Conservation (phyloP, 2,113 vertebrate genomes). For the Corythornis vintsioides region DNA sequence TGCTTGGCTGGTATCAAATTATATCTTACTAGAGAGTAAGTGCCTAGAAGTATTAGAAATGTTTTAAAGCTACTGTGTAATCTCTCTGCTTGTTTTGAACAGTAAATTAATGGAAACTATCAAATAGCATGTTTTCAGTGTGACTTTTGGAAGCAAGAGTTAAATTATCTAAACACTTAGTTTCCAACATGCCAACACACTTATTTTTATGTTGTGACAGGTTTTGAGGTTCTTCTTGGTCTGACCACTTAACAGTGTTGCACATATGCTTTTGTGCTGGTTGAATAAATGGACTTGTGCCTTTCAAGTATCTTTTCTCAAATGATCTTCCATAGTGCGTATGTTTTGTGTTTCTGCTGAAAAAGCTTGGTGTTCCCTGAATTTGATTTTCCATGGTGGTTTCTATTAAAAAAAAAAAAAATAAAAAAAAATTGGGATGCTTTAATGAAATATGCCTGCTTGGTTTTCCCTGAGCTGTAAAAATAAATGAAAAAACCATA, state of each 20-base stretch:
- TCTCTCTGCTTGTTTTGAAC: not conserved
- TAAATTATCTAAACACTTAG: not conserved
- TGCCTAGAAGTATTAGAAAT: not conserved
- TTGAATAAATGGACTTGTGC: not conserved
- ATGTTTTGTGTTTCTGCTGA: not conserved
- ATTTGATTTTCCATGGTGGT: not conserved
- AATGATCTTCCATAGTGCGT: rapidly evolving
- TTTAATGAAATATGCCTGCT: not conserved
- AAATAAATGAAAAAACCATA: not conserved
- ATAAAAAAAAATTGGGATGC: not conserved
- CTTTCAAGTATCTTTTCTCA: not conserved
- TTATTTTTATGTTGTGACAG: not conserved
- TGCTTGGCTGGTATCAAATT: not conserved
- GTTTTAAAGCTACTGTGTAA: not conserved
- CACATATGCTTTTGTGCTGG: not conserved
- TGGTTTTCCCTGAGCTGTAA: not conserved
- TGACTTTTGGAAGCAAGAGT: not conserved
- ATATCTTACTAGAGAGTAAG: not conserved
- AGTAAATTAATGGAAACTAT: not conserved
- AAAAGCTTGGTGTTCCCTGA: not conserved
- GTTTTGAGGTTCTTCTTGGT: not conserved
- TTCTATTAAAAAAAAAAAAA: not conserved
- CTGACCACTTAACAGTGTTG: not conserved
- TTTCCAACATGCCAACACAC: not conserved
- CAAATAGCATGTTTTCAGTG: too few species aligned